Conservation (phyloP, 2,113 vertebrate genomes). For the Melanotaenia duboulayi region DNA sequence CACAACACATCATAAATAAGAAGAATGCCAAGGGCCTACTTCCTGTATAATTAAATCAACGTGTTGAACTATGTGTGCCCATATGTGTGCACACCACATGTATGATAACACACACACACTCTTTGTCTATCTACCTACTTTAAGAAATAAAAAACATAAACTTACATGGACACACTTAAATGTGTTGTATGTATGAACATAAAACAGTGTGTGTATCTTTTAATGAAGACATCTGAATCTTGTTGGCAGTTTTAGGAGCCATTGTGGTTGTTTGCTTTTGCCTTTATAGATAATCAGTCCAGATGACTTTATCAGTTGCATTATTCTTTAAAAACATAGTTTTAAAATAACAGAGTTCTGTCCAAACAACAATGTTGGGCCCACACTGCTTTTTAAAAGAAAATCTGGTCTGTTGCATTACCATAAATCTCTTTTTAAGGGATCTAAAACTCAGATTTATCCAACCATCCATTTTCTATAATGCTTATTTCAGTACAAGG, state of each 20-base stretch:
- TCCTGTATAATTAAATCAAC: constrained; percentile 82
- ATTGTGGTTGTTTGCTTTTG: constrained; percentile 9
- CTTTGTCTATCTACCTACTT: constrained; percentile 34
- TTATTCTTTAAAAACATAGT: too few species aligned
- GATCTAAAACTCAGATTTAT: too few species aligned
- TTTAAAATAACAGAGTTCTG: too few species aligned
- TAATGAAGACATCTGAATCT: constrained; percentile 48
- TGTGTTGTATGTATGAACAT: constrained; percentile 40
- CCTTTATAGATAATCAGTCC: not conserved
- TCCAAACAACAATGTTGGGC: too few species aligned
- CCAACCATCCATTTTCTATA: too few species aligned
- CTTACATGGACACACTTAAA: constrained; percentile 8
- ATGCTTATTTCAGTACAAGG: too few species aligned
- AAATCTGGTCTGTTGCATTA: too few species aligned
- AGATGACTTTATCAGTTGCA: too few species aligned
- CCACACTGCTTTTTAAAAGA: too few species aligned
- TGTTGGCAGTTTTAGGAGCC: constrained; percentile 7
- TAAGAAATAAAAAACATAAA: too few species aligned
- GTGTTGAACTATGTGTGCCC: constrained; percentile 57
- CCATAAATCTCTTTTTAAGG: too few species aligned
- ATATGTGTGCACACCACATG: constrained; percentile 69
- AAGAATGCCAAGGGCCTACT: constrained; percentile 70
- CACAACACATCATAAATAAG: constrained; percentile 81
- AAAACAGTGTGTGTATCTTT: constrained; percentile 56
- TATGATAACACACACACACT: constrained; percentile 37